Evolutionary conservation across 2,888 invertebrate genomes (phyloP), one percentile per base, ranked within the genome.

Genomic region (Nasonovia ribisnigri): DNA sequence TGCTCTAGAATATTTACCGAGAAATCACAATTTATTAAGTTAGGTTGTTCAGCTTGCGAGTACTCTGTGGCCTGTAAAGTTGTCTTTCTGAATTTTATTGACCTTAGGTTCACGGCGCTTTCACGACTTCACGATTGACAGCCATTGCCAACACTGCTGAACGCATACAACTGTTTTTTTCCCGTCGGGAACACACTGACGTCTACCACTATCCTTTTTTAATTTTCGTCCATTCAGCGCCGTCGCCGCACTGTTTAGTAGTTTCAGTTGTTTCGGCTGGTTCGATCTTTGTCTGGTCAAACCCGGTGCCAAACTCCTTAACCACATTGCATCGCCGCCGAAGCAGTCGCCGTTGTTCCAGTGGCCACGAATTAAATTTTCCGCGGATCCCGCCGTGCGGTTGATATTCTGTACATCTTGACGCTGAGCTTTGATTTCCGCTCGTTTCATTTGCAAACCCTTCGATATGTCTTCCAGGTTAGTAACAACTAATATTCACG

Each of bases 271-370:
- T 16, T 6, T n/a, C 24, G 13, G 4, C 24, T n/a, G 4, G 67
- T 13, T 16, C 4, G 13, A 5, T 4, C 60, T 0, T 60, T 29
- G 5, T 5, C 20, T n/a, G 0, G 13, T 67, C 20, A 4, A 20
- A 16, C 5, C n/a, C n/a, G 4, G 13, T n/a, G 67, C 13, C 0
- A 2, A 60, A 13, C 54, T 24, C 24, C 54, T 11, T 11, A 2
- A 1, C n/a, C 77, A 13, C 77, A 16, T 36, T 36, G 29, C 57
- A 60, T 60, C 29, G 2, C 36, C 77, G 77, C 20, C 6, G 5
- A n/a, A n/a, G 67, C 60, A 4, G 29, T 29, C 29, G 13, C 16
- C n/a, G 67, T 67, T 16, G 1, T 77, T 20, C 6, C n/a, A 6
- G 16, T 77, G 36, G 16, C 36, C n/a, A 16, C 5, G 36, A 5